Evolutionary conservation across 2,797 vertebrate genomes (phyloP).

Genomic region (Liasis olivaceus): DNA sequence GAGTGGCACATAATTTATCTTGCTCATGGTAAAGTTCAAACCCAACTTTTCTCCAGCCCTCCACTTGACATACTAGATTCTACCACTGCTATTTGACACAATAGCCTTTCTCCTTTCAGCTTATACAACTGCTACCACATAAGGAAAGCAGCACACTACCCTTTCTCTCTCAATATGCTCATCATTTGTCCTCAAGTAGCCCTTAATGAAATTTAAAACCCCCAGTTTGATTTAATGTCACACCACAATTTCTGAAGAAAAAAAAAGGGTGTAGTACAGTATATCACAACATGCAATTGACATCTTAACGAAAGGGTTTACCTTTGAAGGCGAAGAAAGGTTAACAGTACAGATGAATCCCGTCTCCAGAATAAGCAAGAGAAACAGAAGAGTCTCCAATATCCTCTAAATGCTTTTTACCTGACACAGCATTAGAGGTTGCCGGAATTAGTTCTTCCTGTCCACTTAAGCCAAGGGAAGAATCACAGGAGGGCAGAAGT

Average conservation of each 20-base stretch:
- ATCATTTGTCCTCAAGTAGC: neutral
- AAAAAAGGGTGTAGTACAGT: neutral
- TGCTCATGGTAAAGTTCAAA: neutral
- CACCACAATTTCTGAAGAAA: neutral
- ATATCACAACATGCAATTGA: neutral
- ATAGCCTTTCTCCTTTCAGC: neutral
- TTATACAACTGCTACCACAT: neutral
- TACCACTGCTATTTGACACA: neutral
- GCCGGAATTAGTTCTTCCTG: constrained; percentile 37
- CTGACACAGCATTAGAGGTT: constrained; percentile 59
- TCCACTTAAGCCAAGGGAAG: constrained; percentile 41
- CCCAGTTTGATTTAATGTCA: neutral
- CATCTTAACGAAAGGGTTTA: constrained; percentile 17
- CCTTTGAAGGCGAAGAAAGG: constrained; percentile 16
- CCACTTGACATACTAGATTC: neutral
- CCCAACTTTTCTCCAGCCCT: neutral
- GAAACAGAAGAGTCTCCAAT: constrained; percentile 9
- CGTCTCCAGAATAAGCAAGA: constrained; percentile 32
- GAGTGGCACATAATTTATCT: neutral
- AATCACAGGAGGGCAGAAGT: constrained; percentile 56
- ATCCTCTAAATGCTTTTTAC: constrained; percentile 61
- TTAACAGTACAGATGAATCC: constrained; percentile 34
- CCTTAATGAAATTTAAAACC: neutral
- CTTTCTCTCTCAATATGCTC: neutral
- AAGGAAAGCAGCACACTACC: neutral